A percentile compares a stretch with the other conserved stretches of the same genome.
phyloP scores from a whole-genome alignment of 2,113 vertebrate genomes.

The Dasyprocta punctata region DNA sequence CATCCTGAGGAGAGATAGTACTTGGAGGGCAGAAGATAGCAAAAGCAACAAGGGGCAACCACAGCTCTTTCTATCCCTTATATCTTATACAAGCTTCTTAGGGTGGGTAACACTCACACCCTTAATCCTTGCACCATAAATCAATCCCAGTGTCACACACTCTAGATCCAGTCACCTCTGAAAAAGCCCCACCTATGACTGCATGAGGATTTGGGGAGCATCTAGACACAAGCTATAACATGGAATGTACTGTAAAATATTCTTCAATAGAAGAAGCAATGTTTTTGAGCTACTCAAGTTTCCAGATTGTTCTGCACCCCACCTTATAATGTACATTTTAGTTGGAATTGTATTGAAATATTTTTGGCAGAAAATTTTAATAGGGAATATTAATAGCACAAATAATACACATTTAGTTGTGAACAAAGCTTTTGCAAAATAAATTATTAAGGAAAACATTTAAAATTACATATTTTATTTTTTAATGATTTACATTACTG shows the following conservation, averaged over 20 bases:
- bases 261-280: not conserved
- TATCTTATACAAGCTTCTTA: no score
- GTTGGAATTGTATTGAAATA: constrained; percentile 10
- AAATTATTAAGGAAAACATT: not conserved
- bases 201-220: not conserved
- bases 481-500: constrained; percentile 25
- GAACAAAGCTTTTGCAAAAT: constrained; percentile 50
- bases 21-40: no score
- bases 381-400: constrained; percentile 31
- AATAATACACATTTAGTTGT: not conserved
- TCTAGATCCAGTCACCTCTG: not conserved
- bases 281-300: not conserved
- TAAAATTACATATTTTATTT: constrained; percentile 5
- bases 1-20: no score
- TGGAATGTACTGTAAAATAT: not conserved
- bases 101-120: no score
- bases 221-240: not conserved
- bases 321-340: not conserved
- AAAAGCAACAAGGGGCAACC: no score
- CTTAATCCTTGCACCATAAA: no score
- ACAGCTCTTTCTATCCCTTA: no score
- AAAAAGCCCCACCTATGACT: not conserved
- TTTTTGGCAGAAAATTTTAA: constrained; percentile 25
- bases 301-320: not conserved
- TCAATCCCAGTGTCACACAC: no score